Conservation (phyloP, 2,113 vertebrate genomes). For the Sarotherodon lohbergeri region DNA sequence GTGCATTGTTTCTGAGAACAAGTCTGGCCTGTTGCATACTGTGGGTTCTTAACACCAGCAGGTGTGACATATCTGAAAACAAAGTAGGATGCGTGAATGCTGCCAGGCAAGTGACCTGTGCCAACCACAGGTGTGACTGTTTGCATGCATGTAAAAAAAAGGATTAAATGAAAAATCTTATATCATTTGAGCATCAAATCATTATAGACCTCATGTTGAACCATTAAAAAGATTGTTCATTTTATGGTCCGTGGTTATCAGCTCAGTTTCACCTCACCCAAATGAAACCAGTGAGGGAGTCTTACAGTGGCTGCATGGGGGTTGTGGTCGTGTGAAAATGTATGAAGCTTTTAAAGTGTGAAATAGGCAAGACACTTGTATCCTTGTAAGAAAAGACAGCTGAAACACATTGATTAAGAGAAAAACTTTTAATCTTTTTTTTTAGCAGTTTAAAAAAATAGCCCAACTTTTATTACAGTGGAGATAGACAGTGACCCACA, state of each 20-base stretch:
- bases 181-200: neutral
- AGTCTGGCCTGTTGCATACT: neutral
- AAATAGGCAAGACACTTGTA: neutral
- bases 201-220: neutral
- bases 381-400: neutral
- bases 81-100: neutral
- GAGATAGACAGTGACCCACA: constrained; percentile 33
- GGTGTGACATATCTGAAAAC: neutral
- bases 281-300: neutral
- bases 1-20: neutral
- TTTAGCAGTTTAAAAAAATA: neutral
- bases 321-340: neutral
- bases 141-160: neutral
- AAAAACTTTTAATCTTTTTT: neutral
- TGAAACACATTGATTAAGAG: neutral
- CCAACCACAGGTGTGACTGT: neutral
- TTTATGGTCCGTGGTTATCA: neutral
- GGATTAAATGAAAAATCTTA: neutral
- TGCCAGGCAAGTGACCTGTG: neutral
- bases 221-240: neutral
- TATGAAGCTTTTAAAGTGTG: neutral
- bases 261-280: neutral
- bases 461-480: neutral
- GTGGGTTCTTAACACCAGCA: neutral
- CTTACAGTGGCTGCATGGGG: neutral